Conservation (phyloP, 2,888 invertebrate genomes). For the Dasysyrphus albostriatus region DNA sequence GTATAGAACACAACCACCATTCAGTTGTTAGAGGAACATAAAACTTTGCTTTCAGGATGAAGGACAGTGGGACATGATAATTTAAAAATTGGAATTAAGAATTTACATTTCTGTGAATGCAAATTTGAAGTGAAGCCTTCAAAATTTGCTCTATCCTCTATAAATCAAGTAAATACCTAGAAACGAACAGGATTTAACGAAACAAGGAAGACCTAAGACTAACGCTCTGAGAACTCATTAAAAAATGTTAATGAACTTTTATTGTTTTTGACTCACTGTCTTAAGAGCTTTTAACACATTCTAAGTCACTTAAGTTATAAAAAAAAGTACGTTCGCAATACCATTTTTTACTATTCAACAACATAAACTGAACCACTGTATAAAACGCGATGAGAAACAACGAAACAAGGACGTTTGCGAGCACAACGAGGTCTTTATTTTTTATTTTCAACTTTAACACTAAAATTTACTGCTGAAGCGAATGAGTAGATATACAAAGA, state of each 20-base stretch:
- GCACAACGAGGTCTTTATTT: neutral
- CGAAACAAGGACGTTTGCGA: conserved; percentile 22
- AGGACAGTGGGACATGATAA: neutral
- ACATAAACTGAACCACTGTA: neutral
- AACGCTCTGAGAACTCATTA: no score
- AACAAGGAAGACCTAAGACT: no score
- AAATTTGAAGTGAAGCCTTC: no score
- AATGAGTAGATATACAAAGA: neutral
- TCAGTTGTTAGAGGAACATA: neutral
- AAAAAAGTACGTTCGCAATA: neutral
- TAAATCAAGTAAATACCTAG: no score
- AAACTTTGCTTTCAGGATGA: neutral
- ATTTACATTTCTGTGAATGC: no score
- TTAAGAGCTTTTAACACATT: no score
- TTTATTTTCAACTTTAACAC: conserved; percentile 14
- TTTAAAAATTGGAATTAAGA: neutral
- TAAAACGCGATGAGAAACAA: neutral
- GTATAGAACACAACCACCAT: conserved; percentile 16
- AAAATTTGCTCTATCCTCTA: neutral
- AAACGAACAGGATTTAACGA: no score
- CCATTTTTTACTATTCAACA: neutral
- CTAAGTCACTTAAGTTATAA: no score
- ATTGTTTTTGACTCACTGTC: no score
- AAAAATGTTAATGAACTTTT: no score
- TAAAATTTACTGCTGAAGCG: conserved; percentile 55